Base-by-base conservation (phyloP, 2,888 invertebrate genomes). In the Hyalella azteca region DNA sequence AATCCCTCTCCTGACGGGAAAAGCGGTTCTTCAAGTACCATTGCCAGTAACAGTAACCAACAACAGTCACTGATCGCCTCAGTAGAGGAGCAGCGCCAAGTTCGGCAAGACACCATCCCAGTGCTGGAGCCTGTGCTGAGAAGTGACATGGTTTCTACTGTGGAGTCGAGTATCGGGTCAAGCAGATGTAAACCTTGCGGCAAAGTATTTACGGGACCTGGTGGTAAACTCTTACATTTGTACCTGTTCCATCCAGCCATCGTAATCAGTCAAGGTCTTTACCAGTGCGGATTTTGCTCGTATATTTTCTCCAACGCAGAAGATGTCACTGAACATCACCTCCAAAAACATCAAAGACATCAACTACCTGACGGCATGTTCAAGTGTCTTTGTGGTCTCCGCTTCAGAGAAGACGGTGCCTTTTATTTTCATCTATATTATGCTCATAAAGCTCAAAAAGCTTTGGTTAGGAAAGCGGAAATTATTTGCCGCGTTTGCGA, bases 401-500 rank as follows among this genome's bases (percentile, higher is more conserved):
- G 78, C 36, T 83, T 83, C 73, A 78, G 83, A 39, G 83, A 83
- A 73, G 83, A 83, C 73, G 83, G 83, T 36, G 83, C 83, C n/a
- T 83, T 81, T 49, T 83, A 83, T 60, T 83, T 83, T 45, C 83
- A 83, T 77, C 78, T 83, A 5, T 83, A 83, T 49, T 83, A 83
- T 78, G 83, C 83, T 41, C 83, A 83, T 54, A 83, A 83, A 50
- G 83, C 83, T 36, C 83, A 83, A 48, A 60, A 81, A 60, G 81
- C 83, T 1, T 79, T 83, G 15, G 80, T 80, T 59, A 80, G 81
- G 39, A 81, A 81, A 15, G 79, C 80, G 29, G 83, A 83, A 59
- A 83, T 83, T 41, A 81, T 83, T 11, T 83, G 83, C 32, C 80
- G 83, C 15, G 81, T 83, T 40, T 83, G 83, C 73, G 83, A 81